Conservation (phyloP, 2,888 invertebrate genomes). For the Sinelater perroti region DNA sequence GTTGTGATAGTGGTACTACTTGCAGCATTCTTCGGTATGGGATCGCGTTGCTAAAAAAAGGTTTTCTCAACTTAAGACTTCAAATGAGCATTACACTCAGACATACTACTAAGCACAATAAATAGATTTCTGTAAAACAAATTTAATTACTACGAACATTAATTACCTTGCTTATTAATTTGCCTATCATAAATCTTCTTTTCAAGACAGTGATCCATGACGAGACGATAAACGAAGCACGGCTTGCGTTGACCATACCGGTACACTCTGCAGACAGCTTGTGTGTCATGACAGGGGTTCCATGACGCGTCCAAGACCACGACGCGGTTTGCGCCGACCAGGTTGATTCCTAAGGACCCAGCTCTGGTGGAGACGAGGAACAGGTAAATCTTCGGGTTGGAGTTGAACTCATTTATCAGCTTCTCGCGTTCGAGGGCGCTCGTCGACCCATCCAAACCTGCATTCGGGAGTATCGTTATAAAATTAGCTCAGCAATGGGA, state of each 20-base stretch:
- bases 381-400: conserved; percentile 83
- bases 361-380: conserved; percentile 97
- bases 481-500: conserved; percentile 7
- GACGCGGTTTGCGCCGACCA: conserved; percentile 96
- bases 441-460: conserved; percentile 96
- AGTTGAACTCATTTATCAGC: conserved; percentile 95
- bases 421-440: conserved; percentile 94
- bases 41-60: too few relatives aligned
- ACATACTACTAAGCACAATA: too few relatives aligned
- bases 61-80: too few relatives aligned
- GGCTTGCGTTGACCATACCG: conserved; percentile 94
- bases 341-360: conserved; percentile 95
- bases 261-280: conserved; percentile 96
- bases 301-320: conserved; percentile 98
- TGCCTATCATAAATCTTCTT: conserved; percentile 98
- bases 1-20: too few relatives aligned
- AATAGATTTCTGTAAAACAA: not conserved
- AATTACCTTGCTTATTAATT: conserved; percentile 93
- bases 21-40: too few relatives aligned
- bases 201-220: conserved; percentile 96
- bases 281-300: conserved; percentile 99
- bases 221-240: conserved; percentile 94
- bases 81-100: too few relatives aligned
- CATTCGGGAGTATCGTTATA: conserved; percentile 23
- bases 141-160: too few relatives aligned